Percentiles rank a stretch among this genome's conserved stretches.
Evolutionary conservation across 2,888 invertebrate genomes (phyloP).

Genomic region (Hyposoter didymator): DNA sequence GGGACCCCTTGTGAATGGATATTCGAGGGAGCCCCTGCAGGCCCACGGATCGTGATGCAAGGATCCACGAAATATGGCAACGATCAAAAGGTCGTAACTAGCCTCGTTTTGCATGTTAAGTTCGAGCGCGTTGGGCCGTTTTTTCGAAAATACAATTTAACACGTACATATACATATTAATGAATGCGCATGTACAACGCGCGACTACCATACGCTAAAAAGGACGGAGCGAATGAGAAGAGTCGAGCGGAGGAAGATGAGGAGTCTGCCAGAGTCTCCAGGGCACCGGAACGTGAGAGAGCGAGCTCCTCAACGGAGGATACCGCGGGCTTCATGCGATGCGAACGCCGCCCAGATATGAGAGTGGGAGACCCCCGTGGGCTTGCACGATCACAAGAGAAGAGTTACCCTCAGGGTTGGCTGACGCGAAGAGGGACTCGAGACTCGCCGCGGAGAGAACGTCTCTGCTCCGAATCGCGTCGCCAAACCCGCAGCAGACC

Average conservation of each 20-base stretch:
- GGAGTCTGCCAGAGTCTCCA: constrained; percentile 59
- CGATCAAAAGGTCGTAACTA: constrained; percentile 44
- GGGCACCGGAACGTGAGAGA: constrained; percentile 68
- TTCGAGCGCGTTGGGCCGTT: background rate
- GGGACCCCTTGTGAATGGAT: constrained; percentile 5
- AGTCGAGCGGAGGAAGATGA: constrained; percentile 32
- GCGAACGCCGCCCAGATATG: constrained; percentile 63
- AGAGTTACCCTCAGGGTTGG: constrained; percentile 19
- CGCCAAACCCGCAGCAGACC: constrained; percentile 34
- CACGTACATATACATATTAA: background rate
- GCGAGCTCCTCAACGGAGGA: constrained; percentile 42
- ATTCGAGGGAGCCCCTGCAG: constrained; percentile 41
- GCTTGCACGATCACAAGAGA: constrained; percentile 36
- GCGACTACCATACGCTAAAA: constrained; percentile 1
- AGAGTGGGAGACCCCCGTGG: constrained; percentile 65
- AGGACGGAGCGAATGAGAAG: constrained; percentile 22
- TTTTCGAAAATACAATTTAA: background rate
- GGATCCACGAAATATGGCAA: constrained; percentile 31
- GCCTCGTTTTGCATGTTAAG: constrained; percentile 22
- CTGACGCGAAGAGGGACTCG: constrained; percentile 49
- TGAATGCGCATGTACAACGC: constrained; percentile 29
- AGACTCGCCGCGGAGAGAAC: constrained; percentile 56
- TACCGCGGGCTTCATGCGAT: constrained; percentile 63
- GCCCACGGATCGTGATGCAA: constrained; percentile 60
- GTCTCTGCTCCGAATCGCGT: constrained; percentile 70